Conservation (phyloP, 2,888 invertebrate genomes). For the Caenorhabditis sp. region DNA sequence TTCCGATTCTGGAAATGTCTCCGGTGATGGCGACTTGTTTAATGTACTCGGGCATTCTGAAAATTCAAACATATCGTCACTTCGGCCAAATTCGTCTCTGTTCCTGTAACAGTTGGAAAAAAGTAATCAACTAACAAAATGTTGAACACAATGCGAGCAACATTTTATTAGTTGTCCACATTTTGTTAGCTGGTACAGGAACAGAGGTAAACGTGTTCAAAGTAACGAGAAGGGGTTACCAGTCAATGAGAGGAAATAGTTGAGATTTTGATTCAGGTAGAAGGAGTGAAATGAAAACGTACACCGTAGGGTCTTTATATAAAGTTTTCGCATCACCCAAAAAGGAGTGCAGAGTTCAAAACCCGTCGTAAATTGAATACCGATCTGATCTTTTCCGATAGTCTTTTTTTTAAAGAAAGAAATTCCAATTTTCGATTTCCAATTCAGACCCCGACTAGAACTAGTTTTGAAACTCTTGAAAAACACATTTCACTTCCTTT, state of each 20-base stretch:
- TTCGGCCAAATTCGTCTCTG: too few relatives aligned
- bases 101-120: too few relatives aligned
- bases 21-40: slow-evolving; percentile 77
- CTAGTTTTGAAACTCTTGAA: slow-evolving; percentile 22
- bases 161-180: too few relatives aligned
- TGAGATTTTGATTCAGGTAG: too few relatives aligned
- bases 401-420: neutral
- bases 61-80: neutral
- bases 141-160: too few relatives aligned
- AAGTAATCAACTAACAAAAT: too few relatives aligned
- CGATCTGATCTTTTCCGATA: neutral
- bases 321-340: neutral
- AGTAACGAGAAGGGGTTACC: too few relatives aligned
- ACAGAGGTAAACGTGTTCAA: too few relatives aligned
- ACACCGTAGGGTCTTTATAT: too few relatives aligned
- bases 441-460: slow-evolving; percentile 3
- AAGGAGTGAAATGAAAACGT: too few relatives aligned
- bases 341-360: neutral
- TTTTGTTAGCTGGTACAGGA: too few relatives aligned
- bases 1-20: slow-evolving; percentile 72
- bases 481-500: slow-evolving; percentile 15
- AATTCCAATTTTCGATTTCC: slow-evolving; percentile 24
- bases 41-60: slow-evolving; percentile 71
- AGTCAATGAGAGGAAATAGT: too few relatives aligned
- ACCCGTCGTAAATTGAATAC: neutral